Percentiles rank a stretch among this genome's conserved stretches.
phyloP scores from a whole-genome alignment of 35 echinoderm and acorn worm species.

The Lytechinus variegatus region DNA sequence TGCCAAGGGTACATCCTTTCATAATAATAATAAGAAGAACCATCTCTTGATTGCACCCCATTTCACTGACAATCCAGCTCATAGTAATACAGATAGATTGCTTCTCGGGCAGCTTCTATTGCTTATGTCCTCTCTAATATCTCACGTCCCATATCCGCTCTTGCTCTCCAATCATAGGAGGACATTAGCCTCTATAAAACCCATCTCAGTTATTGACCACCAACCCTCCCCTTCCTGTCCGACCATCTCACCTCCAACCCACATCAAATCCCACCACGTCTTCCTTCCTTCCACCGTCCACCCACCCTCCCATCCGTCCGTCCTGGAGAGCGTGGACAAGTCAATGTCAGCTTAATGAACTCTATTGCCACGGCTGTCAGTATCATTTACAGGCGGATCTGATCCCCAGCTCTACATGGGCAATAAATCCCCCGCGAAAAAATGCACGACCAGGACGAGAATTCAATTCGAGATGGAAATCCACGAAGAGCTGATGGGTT shows the following conservation, averaged over 20 bases:
- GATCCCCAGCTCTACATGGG: background rate
- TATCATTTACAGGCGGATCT: background rate
- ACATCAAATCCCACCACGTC: background rate
- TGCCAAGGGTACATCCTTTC: background rate
- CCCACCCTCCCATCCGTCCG: too few species aligned
- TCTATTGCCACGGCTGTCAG: background rate
- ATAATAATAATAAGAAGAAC: background rate
- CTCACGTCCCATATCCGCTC: background rate
- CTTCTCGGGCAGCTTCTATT: background rate
- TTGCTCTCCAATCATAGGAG: background rate
- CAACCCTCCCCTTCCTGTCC: background rate
- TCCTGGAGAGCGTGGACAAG: background rate
- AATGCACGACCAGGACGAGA: background rate
- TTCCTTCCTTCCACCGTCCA: background rate
- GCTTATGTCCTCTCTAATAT: background rate
- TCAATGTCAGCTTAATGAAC: background rate
- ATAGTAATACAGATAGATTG: background rate
- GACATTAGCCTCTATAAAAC: constrained; percentile 2
- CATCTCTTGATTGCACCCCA: background rate
- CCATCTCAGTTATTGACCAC: background rate
- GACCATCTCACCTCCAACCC: background rate
- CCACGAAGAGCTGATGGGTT: background rate
- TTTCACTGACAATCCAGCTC: background rate
- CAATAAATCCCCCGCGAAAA: background rate
- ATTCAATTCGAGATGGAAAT: background rate